A percentile compares a stretch with the other conserved stretches of the same genome.
phyloP scores from a whole-genome alignment of 2,113 vertebrate genomes.

The Catharus minimus region DNA sequence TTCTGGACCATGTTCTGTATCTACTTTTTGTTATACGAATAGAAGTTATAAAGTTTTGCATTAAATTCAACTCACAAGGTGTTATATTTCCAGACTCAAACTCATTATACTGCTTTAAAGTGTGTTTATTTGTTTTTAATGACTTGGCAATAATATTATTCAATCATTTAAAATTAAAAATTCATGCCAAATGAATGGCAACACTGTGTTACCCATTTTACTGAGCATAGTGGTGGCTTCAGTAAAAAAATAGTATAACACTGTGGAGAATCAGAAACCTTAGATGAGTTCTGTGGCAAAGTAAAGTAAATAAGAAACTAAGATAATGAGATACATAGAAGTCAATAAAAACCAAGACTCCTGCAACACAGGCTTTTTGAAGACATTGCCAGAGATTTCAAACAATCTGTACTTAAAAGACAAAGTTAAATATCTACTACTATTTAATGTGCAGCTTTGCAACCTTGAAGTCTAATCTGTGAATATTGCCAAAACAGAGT shows the following conservation, averaged over 20 bases:
- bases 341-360: slow-evolving; percentile 25
- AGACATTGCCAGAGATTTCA: background rate
- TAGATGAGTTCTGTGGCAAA: background rate
- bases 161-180: background rate
- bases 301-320: slow-evolving; percentile 45
- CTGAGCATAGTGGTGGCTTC: background rate
- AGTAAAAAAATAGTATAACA: background rate
- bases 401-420: background rate
- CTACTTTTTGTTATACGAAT: background rate
- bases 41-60: background rate
- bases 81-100: background rate
- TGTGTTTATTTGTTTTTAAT: background rate
- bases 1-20: background rate
- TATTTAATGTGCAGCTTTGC: background rate
- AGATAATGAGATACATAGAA: slow-evolving; percentile 6
- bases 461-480: background rate
- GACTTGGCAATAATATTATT: background rate
- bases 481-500: background rate
- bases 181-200: background rate
- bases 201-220: background rate
- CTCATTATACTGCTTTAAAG: background rate
- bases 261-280: background rate
- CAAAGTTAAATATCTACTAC: slow-evolving; percentile 28
- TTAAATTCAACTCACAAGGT: background rate
- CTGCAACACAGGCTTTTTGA: background rate